Evolutionary conservation across 23 tunicate species (phyloP).

Genomic region (Styela plicata): DNA sequence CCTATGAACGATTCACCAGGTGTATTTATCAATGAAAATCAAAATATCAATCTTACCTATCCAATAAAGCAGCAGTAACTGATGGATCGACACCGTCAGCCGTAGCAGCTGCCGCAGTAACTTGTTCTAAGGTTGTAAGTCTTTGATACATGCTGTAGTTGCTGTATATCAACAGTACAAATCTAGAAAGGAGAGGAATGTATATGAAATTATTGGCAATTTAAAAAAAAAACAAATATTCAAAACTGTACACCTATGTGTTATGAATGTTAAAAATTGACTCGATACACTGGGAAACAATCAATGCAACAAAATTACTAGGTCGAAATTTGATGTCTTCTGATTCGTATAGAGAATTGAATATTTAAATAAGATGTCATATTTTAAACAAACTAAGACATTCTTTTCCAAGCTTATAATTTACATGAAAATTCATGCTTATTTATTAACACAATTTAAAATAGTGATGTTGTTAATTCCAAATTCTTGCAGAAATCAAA

Average conservation of each 20-base stretch:
- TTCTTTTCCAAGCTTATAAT: no score
- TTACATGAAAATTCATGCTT: no score
- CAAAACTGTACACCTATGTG: neutral
- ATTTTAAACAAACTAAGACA: no score
- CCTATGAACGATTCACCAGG: neutral
- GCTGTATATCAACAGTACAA: conserved; percentile 56
- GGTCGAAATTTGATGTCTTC: neutral
- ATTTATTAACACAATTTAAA: no score
- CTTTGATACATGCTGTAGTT: conserved; percentile 76
- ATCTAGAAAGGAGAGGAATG: conserved; percentile 11
- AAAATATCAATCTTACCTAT: conserved; percentile 14
- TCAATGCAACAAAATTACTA: neutral
- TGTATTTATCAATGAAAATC: neutral
- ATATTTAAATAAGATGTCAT: no score
- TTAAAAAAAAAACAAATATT: neutral
- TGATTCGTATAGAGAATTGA: neutral
- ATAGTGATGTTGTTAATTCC: no score
- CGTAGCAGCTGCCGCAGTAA: conserved; percentile 24
- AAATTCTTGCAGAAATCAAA: no score
- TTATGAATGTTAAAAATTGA: no score
- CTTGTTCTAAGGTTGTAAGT: conserved; percentile 39
- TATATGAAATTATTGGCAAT: neutral
- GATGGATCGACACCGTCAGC: conserved; percentile 36
- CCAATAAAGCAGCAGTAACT: conserved; percentile 30
- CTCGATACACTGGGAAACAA: no score